These are phyloP conservation scores for Aix galericulata DNA, from an alignment of 2,113 vertebrate species.

Conservation along the genomic window DNA sequence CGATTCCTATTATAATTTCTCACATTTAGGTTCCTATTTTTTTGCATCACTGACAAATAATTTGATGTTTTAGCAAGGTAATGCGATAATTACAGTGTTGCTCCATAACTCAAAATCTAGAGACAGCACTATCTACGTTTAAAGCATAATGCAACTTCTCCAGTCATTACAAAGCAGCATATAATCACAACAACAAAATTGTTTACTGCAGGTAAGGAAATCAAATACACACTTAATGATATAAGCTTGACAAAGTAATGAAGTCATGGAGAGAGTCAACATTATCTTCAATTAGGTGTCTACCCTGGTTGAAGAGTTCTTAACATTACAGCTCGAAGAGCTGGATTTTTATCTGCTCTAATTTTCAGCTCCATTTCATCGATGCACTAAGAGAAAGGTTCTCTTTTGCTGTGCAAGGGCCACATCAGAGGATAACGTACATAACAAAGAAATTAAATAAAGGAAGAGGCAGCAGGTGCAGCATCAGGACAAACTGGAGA, in stretches of 20 bases:
- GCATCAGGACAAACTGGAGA: not conserved
- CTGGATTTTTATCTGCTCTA: constrained; percentile 8
- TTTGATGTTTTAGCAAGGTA: constrained; percentile 14
- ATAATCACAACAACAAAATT: not conserved
- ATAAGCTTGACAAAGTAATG: not conserved
- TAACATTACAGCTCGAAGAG: not conserved
- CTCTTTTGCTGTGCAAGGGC: not conserved
- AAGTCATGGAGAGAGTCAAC: not conserved
- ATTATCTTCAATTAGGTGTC: constrained; percentile 21
- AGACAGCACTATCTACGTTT: not conserved
- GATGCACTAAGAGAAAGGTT: not conserved
- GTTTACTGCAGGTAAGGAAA: not conserved
- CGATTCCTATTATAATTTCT: not conserved
- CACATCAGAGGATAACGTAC: not conserved
- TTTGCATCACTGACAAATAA: not conserved
- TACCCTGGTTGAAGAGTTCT: not conserved
- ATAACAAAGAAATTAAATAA: not conserved
- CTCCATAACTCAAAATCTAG: not conserved
- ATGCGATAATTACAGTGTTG: not conserved
- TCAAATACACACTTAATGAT: not conserved
- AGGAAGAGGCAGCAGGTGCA: not conserved
- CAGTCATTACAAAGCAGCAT: not conserved
- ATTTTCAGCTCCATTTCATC: constrained; percentile 56
- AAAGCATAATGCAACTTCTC: not conserved
- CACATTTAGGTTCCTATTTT: not conserved